Conservation (phyloP, 2,797 vertebrate genomes). For the Clarias pachynema region DNA sequence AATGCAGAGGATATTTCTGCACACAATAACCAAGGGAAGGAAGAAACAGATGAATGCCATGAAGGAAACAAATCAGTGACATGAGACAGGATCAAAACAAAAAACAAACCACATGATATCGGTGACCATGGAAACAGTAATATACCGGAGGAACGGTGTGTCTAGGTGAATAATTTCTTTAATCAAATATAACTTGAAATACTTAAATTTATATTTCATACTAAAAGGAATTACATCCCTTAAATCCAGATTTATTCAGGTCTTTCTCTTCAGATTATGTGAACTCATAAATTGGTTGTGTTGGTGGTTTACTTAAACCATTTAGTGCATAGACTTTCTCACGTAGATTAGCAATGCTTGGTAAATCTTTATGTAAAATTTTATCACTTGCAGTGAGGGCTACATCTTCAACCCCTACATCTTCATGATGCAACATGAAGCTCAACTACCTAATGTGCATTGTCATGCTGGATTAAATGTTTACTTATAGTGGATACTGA, state of each 20-base stretch:
- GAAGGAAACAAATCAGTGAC: neutral
- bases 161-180: neutral
- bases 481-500: neutral
- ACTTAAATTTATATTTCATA: neutral
- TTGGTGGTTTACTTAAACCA: neutral
- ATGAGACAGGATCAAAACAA: neutral
- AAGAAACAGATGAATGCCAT: slow-evolving; percentile 13
- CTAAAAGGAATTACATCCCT: neutral
- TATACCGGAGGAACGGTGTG: too few relatives aligned
- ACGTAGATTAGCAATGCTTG: neutral
- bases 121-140: neutral
- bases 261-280: neutral
- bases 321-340: neutral
- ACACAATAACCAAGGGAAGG: neutral
- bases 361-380: neutral
- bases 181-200: neutral
- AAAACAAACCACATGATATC: neutral
- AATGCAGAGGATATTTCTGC: neutral
- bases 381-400: neutral
- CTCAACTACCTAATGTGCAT: neutral
- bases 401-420: neutral
- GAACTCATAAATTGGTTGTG: neutral
- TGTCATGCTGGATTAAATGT: neutral
- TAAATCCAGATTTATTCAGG: neutral
- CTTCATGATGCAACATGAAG: neutral